Evolutionary conservation across 2,888 invertebrate species (phyloP), one percentile per base, ranked within the genome.

Genomic region (Dione juno): DNA sequence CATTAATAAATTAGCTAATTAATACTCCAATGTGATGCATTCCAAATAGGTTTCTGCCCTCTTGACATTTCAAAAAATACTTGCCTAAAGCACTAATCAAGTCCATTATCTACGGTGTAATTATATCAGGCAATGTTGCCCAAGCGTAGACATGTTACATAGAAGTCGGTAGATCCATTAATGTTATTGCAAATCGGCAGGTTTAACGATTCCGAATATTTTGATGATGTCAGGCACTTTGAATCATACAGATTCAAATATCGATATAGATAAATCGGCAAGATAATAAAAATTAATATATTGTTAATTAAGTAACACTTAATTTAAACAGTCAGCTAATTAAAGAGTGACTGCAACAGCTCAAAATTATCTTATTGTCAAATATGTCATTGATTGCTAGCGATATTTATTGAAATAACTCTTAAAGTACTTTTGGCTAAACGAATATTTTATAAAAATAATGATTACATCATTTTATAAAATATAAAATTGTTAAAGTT

Each of bases 21-120:
- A 58, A 58, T 43, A 52, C 45, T 61, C 45, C 11, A 61, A 61
- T 61, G 11, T 28, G 61, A 61, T 61, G n/a, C 61, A 61, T 43
- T 61, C 28, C 61, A 61, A 64, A 63, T 45, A 48, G 45, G 54
- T 73, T 70, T 63, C 67, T 70, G 71, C 76, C 75, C 75, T 75
- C 66, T 74, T 75, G 76, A 75, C 74, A 75, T 77, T 75, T 74
- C 41, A 59, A 76, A 75, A 75, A 76, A 74, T 71, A 67, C 43
- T 74, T 67, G 75, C 76, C 77, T 64, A 73, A 67, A 75, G 75
- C 73, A 70, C 70, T 75, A 75, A 74, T 77, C 69, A 73, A 75
- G 68, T 59, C 72, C 71, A 75, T 75, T 75, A 76, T 76, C 71
- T 66, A 65, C 54, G 70, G 73, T 76, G 72, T 76, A 76, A 78